phyloP scores from a whole-genome alignment of 2,797 vertebrate genomes.

The Poecilia wingei region DNA sequence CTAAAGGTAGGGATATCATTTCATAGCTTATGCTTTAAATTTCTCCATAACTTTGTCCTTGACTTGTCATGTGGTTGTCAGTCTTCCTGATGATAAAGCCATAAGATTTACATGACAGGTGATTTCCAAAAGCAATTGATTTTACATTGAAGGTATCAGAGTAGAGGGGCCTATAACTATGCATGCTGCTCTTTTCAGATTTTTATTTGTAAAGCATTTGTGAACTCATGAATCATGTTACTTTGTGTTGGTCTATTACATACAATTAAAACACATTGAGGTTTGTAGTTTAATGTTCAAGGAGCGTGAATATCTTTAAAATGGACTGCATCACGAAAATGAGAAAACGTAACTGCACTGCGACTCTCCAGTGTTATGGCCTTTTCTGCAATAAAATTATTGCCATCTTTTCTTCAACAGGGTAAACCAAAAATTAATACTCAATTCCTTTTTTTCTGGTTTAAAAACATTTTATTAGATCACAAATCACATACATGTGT shows the following conservation, averaged over 20 bases:
- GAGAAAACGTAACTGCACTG: not conserved
- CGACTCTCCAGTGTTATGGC: not conserved
- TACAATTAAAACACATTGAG: not conserved
- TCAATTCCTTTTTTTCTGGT: not conserved
- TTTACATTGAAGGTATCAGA: not conserved
- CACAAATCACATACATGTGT: not conserved
- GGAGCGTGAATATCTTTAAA: not conserved
- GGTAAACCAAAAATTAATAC: not conserved
- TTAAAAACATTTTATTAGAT: not conserved
- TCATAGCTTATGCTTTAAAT: not conserved
- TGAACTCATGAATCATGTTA: not conserved
- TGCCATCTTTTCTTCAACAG: not conserved
- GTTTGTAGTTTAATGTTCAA: not conserved
- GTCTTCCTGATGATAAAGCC: not conserved
- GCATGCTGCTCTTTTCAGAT: not conserved
- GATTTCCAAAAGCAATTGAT: not conserved
- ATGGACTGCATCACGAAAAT: not conserved
- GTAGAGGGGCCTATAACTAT: not conserved
- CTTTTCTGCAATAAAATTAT: not conserved
- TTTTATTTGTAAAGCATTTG: not conserved
- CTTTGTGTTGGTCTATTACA: not conserved
- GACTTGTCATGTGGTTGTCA: not conserved
- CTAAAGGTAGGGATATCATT: not conserved
- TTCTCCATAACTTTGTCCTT: not conserved
- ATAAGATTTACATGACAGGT: not conserved